phyloP scores from a whole-genome alignment of 2,113 vertebrate species.

The Hydrochoerus hydrochaeris region DNA sequence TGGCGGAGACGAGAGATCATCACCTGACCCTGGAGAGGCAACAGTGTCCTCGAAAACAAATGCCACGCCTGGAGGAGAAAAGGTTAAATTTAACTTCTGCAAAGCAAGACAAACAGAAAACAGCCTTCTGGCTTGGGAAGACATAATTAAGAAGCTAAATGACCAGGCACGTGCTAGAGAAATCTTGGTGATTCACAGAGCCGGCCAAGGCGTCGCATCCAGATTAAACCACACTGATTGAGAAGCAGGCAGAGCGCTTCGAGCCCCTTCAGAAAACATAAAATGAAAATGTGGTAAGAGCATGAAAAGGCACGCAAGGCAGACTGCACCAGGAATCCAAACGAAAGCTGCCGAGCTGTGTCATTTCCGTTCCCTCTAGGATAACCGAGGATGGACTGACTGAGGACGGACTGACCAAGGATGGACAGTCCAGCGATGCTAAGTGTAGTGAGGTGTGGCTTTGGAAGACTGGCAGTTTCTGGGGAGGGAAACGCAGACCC shows the following conservation, averaged over 20 bases:
- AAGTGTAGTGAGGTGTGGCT: background rate
- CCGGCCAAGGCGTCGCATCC: rapidly evolving
- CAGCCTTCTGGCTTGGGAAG: background rate
- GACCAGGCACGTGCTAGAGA: background rate
- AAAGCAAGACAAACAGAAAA: background rate
- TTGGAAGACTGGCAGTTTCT: background rate
- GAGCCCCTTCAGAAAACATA: background rate
- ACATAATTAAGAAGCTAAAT: background rate
- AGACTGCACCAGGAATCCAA: rapidly evolving
- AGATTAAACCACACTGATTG: background rate
- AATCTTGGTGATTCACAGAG: rapidly evolving
- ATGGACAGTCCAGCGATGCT: too few relatives aligned
- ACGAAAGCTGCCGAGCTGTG: rapidly evolving
- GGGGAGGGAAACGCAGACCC: rapidly evolving
- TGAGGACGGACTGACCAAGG: too few relatives aligned
- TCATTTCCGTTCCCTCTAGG: rapidly evolving
- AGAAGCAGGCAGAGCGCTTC: rapidly evolving
- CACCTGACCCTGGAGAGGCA: background rate
- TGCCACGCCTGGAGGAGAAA: background rate
- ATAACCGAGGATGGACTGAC: rapidly evolving
- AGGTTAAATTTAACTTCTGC: background rate
- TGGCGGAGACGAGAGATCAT: rapidly evolving
- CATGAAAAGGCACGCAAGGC: rapidly evolving
- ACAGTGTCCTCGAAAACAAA: background rate
- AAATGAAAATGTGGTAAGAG: rapidly evolving